Base-by-base conservation (phyloP, 2,797 vertebrate genomes). In the Platyrinchus mystaceus region DNA sequence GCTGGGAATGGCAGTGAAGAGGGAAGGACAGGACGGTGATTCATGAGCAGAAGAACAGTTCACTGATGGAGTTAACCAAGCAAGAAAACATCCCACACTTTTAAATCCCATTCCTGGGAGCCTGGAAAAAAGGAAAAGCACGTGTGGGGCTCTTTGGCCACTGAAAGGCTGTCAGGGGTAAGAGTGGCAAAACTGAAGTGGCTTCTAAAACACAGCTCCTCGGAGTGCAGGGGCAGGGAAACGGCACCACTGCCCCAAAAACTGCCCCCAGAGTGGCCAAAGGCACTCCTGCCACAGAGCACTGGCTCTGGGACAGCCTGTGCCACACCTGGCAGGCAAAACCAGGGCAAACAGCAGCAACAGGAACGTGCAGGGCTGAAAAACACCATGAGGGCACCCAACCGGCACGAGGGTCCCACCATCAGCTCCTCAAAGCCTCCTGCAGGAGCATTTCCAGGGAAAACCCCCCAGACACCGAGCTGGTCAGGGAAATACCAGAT, bases 391-490 rank as follows among this genome's bases (percentile, higher is more conserved):
- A 44, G 60, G 41, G 44, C 64, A 63, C 24, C 37, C 3, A 10
- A n/a, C 0, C 2, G 27, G 21, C 32, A 11, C 0, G 13, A 46
- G 37, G 58, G 27, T 28, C n/a, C 55, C 43, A 1, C 10, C 24
- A 30, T 1, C 67, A 27, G 36, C 9, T 37, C 6, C 8, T 6
- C 39, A 49, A 50, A 7, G 4, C 7, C 37, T 30, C 58, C 89
- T 9, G 22, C 3, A 4, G 1, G 41, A 71, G n/a, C 15, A 3
- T 6, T 50, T 39, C 49, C n/a, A 8, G 0, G 14, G 66, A 74
- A 59, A 77, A 71, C 7, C n/a, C 70, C 43, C 1, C 0, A 7
- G 60, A 39, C 21, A 0, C 0, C 0, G 41, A 14, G 34, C 2
- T 16, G 10, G 12, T 3, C 28, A 11, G 2, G 11, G 76, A 17